phyloP scores from a whole-genome alignment of 2,797 vertebrate species.

The Masticophis lateralis region DNA sequence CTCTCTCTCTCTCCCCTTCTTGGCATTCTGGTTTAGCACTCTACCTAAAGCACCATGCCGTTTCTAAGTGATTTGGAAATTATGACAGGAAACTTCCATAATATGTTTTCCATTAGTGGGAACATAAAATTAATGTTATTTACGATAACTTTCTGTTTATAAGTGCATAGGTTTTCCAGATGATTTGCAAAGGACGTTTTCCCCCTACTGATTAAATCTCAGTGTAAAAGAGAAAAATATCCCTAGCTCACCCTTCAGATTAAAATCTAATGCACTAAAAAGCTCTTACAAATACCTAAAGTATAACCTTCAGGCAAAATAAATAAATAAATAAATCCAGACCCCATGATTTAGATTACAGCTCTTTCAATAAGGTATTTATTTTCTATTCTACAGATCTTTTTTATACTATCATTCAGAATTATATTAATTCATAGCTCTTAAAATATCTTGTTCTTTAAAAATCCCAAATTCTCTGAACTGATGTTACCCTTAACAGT shows the following conservation, averaged over 20 bases:
- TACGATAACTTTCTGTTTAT: background rate
- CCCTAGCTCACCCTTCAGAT: background rate
- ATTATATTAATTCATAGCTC: background rate
- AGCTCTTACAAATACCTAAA: background rate
- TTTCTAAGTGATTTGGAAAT: background rate
- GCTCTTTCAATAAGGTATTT: background rate
- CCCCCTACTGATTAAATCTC: background rate
- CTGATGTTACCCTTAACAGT: constrained; percentile 3
- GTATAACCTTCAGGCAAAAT: background rate
- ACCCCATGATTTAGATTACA: background rate
- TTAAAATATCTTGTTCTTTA: background rate
- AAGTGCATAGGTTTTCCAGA: background rate
- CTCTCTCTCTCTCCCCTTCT: background rate
- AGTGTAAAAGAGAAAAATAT: background rate
- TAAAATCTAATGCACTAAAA: background rate
- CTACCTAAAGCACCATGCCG: background rate
- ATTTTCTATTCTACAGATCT: background rate
- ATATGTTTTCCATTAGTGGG: background rate
- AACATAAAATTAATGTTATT: background rate
- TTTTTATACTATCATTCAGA: background rate
- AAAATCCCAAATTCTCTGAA: background rate
- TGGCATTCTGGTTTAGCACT: background rate
- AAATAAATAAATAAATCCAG: background rate
- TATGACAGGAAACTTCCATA: background rate
- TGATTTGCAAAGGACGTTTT: background rate